Evolutionary conservation across 2,113 vertebrate species (phyloP).

Genomic region (Litocranius walleri): DNA sequence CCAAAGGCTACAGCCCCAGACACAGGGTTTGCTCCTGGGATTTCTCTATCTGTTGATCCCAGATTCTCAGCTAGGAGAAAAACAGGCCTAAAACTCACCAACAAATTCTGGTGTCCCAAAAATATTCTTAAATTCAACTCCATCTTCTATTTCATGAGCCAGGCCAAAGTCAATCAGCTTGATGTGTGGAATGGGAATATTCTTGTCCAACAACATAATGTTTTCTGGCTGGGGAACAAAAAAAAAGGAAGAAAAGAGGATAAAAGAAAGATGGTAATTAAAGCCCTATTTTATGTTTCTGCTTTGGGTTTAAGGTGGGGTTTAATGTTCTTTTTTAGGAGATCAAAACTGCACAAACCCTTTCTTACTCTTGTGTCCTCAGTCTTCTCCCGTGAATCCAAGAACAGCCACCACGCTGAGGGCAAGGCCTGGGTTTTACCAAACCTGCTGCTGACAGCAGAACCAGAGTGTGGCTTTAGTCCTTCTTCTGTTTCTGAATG

Average conservation of each 20-base stretch:
- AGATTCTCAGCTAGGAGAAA: background rate
- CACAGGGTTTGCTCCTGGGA: background rate
- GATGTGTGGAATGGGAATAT: slow-evolving; percentile 89
- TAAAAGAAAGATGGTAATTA: slow-evolving; percentile 36
- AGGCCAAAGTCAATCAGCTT: slow-evolving; percentile 98
- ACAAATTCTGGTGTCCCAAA: slow-evolving; percentile 99
- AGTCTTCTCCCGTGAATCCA: background rate
- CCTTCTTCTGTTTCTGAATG: background rate
- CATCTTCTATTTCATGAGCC: slow-evolving; percentile 94
- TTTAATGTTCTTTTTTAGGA: slow-evolving; percentile 31
- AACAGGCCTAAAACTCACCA: slow-evolving; percentile 81
- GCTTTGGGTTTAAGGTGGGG: slow-evolving; percentile 14
- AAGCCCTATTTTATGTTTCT: slow-evolving; percentile 19
- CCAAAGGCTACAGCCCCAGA: background rate
- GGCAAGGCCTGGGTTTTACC: background rate
- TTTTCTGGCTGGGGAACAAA: slow-evolving; percentile 92
- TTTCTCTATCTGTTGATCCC: background rate
- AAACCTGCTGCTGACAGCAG: background rate
- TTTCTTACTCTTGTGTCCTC: slow-evolving; percentile 22
- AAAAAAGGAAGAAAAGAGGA: background rate
- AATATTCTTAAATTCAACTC: slow-evolving; percentile 96
- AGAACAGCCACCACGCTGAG: background rate
- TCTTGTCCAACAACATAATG: slow-evolving; percentile 97
- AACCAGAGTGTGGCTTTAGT: background rate
- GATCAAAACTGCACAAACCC: background rate